Percentiles rank a stretch among this genome's conserved stretches.
phyloP scores from a whole-genome alignment of 2,888 invertebrate species.

The Amiota communis region DNA sequence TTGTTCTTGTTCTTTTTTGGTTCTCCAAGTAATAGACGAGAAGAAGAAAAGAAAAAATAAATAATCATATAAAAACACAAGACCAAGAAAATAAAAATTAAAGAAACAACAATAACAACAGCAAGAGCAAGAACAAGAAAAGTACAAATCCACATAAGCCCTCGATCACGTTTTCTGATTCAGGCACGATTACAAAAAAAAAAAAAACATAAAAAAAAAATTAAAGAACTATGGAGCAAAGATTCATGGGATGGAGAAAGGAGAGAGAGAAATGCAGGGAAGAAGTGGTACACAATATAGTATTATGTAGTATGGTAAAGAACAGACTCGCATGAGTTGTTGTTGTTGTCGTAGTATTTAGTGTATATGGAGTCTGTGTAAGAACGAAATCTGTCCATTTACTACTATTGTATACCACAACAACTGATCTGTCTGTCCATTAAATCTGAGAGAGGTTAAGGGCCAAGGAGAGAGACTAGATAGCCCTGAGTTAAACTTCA shows the following conservation, averaged over 20 bases:
- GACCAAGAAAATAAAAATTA: slow-evolving; percentile 2
- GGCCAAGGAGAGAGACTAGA: too few species aligned
- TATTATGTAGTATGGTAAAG: too few species aligned
- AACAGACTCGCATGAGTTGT: not conserved
- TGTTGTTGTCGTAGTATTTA: not conserved
- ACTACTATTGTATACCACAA: too few species aligned
- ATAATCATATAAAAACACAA: not conserved
- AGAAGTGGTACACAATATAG: not conserved
- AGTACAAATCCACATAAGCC: slow-evolving; percentile 50
- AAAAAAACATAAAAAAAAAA: too few species aligned
- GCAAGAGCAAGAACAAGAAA: not conserved
- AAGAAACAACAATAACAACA: slow-evolving; percentile 1
- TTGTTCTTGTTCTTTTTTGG: too few species aligned
- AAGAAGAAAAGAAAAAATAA: not conserved
- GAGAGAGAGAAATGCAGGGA: not conserved
- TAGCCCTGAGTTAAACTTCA: not conserved
- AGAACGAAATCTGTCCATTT: too few species aligned
- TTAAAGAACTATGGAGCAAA: not conserved
- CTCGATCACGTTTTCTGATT: slow-evolving; percentile 66
- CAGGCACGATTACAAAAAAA: slow-evolving; percentile 36
- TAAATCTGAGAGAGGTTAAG: too few species aligned
- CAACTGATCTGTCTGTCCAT: too few species aligned
- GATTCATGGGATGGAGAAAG: not conserved
- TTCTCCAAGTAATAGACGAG: not conserved
- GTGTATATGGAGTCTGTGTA: too few species aligned